These are phyloP conservation scores for Parapristionchus giblindavisi DNA, from an alignment of 2,888 invertebrate genomes.

Conservation along the genomic window DNA sequence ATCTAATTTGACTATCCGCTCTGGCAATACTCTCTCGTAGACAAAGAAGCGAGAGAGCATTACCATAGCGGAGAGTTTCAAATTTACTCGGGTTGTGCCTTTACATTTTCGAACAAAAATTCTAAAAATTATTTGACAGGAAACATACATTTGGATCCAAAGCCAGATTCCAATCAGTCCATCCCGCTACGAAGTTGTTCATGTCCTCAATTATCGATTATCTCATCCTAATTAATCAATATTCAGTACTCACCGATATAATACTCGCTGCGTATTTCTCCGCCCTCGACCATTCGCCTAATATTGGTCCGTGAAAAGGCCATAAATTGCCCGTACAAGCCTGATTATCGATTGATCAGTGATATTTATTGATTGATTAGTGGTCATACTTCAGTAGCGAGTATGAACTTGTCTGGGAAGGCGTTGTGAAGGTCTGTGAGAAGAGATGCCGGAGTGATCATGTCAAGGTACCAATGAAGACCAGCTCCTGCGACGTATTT, in stretches of 20 bases:
- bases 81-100: too few species aligned
- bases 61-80: too few species aligned
- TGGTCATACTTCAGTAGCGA: constrained; percentile 27
- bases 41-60: too few species aligned
- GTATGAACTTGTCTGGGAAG: constrained; percentile 36
- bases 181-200: constrained; percentile 25
- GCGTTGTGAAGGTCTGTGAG: background rate
- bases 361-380: background rate
- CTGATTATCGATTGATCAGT: background rate
- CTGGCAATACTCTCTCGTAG: too few species aligned
- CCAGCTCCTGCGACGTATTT: constrained; percentile 17
- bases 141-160: constrained; percentile 4
- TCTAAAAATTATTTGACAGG: background rate
- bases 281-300: constrained; percentile 28
- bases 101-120: background rate
- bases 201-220: background rate
- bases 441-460: background rate
- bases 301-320: background rate
- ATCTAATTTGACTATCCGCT: too few species aligned
- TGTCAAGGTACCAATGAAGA: constrained; percentile 32
- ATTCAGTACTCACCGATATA: background rate
- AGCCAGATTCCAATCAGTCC: constrained; percentile 36
- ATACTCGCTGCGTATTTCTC: constrained; percentile 25
- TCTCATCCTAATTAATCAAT: background rate
- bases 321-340: background rate